Base-by-base conservation (phyloP, 2,888 invertebrate genomes). In the Opisthograptis luteolata region DNA sequence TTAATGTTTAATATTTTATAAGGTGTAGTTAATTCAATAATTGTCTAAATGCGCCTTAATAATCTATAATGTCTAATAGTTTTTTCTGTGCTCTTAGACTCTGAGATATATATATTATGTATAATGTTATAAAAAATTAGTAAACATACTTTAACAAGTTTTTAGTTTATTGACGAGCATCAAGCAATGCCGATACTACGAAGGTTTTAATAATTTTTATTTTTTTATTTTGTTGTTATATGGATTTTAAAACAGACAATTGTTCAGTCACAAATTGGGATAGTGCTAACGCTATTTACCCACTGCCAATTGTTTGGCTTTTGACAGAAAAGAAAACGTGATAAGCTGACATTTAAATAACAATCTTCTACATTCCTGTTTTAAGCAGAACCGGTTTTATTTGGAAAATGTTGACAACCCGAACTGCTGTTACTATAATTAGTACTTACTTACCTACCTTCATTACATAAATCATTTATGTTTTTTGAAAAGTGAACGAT, bases 21-120 rank as follows among this genome's bases (percentile, higher is more conserved):
- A 77, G 76, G 76, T 69, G 66, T 75, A 76, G 76, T 79, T 66
- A 70, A 55, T 70, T 77, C 69, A 76, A 75, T 76, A 74, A 72
- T 70, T 64, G 72, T 77, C 76, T 81, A 73, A 81, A 81, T 72
- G 79, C 81, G 82, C 82, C 82, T 83, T 83, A 81, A 73, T 76
- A 74, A 71, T 78, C 77, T 72, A 62, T 71, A 69, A 68, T 53
- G 68, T 68, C 66, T 64, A 62, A 71, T 73, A 75, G 67, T 73
- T 74, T 66, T n/a, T 64, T 75, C 70, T 71, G 70, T 76, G 68
- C 70, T 73, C 68, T 66, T 69, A 64, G 60, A 71, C 66, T 73
- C 68, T 70, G 69, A 62, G n/a, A n/a, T n/a, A n/a, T n/a, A n/a
- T n/a, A n/a, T n/a, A n/a, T n/a, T n/a, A n/a, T n/a, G n/a, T 69